Evolutionary conservation across 2,797 vertebrate genomes (phyloP).

Genomic region (Centropyge bicolor): DNA sequence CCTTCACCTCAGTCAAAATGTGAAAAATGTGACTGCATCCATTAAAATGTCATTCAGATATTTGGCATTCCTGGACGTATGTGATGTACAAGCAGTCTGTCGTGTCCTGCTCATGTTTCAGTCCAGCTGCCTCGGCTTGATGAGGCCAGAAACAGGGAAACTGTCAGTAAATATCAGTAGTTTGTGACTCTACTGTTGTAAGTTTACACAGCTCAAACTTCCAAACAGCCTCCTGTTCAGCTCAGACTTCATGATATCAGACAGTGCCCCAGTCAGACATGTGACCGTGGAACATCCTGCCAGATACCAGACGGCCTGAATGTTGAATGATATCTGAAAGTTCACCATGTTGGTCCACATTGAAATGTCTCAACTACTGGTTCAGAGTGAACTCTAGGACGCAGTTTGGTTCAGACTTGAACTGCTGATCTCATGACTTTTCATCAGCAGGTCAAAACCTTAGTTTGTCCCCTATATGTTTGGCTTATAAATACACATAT

Average conservation of each 20-base stretch:
- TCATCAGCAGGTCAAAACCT: no score
- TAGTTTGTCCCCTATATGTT: no score
- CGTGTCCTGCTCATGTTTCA: background rate
- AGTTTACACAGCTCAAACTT: background rate
- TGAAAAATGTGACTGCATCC: conserved; percentile 58
- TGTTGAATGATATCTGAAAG: no score
- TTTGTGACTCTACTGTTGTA: background rate
- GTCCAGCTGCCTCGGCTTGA: conserved; percentile 38
- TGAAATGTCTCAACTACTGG: background rate
- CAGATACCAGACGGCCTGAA: no score
- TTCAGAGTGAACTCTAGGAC: no score
- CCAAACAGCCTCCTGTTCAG: background rate
- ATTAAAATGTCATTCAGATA: conserved; percentile 50
- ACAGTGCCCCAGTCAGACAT: background rate
- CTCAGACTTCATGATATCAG: background rate
- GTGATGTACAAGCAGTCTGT: conserved; percentile 21
- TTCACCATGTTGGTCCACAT: background rate
- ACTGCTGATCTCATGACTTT: no score
- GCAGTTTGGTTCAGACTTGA: no score
- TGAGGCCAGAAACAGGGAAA: background rate
- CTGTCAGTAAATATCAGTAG: no score
- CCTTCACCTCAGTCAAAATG: conserved; percentile 55
- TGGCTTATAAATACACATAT: no score
- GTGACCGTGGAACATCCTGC: background rate
- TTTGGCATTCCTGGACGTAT: conserved; percentile 53